phyloP scores from a whole-genome alignment of 2,113 vertebrate genomes.

The Progne subis region DNA sequence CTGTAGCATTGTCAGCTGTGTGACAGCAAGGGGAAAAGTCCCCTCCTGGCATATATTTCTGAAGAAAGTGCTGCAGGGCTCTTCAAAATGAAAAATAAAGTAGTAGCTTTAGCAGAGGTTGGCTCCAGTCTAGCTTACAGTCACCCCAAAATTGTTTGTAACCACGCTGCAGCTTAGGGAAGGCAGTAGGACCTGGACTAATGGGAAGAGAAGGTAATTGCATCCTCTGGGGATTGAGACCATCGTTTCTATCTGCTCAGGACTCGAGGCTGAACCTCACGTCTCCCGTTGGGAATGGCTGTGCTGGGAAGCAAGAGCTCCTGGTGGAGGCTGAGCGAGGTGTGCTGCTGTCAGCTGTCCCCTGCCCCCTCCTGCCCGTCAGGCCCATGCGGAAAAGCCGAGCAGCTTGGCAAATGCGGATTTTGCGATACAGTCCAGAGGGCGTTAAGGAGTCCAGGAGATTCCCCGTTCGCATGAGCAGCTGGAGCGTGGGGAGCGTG shows the following conservation, averaged over 20 bases:
- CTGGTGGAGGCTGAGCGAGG: rapidly evolving
- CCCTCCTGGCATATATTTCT: neutral
- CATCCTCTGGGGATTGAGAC: neutral
- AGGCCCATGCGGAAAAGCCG: neutral
- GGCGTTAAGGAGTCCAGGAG: neutral
- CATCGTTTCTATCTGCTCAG: neutral
- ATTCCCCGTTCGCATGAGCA: rapidly evolving
- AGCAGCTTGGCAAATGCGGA: neutral
- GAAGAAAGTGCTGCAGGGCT: neutral
- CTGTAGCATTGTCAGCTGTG: neutral
- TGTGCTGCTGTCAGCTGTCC: neutral
- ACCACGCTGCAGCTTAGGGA: neutral
- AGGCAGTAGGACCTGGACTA: neutral
- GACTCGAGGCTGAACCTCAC: neutral
- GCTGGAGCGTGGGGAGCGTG: rapidly evolving
- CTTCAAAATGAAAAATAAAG: neutral
- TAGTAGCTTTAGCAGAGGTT: neutral
- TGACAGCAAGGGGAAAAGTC: neutral
- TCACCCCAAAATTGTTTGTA: neutral
- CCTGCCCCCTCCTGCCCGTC: neutral
- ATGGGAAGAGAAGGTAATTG: neutral
- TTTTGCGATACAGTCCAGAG: neutral
- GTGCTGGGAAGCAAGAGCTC: neutral
- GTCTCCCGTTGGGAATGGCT: neutral
- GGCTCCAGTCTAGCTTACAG: neutral